phyloP scores from a whole-genome alignment of 1,140 invertebrate species.

The Ips typographus region DNA sequence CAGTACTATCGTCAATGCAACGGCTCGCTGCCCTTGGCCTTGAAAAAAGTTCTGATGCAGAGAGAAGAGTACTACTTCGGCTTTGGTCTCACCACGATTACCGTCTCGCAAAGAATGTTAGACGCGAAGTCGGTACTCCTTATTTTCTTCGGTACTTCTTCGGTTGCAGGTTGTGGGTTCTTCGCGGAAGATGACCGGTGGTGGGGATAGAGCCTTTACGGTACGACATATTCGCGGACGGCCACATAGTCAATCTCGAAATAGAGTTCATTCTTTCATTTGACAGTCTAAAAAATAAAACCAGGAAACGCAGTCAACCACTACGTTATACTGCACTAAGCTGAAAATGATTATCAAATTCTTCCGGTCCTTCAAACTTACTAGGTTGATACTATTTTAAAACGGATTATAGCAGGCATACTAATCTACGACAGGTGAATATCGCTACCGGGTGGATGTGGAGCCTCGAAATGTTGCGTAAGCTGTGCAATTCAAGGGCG shows the following conservation, averaged over 20 bases:
- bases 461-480: slow-evolving; percentile 26
- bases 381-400: too few species aligned
- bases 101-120: slow-evolving; percentile 33
- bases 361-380: too few species aligned
- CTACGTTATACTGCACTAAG: too few species aligned
- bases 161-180: slow-evolving; percentile 23
- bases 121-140: slow-evolving; percentile 29
- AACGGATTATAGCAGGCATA: too few species aligned
- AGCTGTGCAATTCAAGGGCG: slow-evolving; percentile 28
- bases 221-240: slow-evolving; percentile 25
- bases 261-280: too few species aligned
- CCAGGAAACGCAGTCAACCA: too few species aligned
- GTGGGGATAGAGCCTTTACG: slow-evolving; percentile 24
- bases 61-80: slow-evolving; percentile 17
- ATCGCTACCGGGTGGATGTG: slow-evolving; percentile 31
- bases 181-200: slow-evolving; percentile 26
- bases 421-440: slow-evolving; percentile 32
- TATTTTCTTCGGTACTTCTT: slow-evolving; percentile 24
- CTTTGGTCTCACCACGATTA: slow-evolving; percentile 22
- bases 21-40: slow-evolving; percentile 34
- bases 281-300: too few species aligned
- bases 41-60: slow-evolving; percentile 21
- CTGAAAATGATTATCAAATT: too few species aligned
- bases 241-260: neutral
- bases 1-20: slow-evolving; percentile 26